phyloP scores from a whole-genome alignment of 2,113 vertebrate species.

The Micromys minutus region DNA sequence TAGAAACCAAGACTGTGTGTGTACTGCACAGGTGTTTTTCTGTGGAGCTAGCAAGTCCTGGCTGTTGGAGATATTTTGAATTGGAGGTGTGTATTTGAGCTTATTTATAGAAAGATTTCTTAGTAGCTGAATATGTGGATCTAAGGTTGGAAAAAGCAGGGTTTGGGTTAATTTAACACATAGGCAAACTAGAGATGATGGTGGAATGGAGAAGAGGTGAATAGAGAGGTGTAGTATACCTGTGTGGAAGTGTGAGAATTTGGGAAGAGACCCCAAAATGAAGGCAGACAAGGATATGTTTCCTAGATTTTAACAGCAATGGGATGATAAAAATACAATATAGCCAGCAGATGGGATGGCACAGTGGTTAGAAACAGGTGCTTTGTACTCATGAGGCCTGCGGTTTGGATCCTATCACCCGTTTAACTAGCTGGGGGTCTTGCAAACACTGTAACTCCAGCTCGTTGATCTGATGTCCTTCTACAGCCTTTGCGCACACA shows the following conservation, averaged over 20 bases:
- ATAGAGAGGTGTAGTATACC: neutral
- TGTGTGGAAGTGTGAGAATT: conserved; percentile 25
- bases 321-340: neutral
- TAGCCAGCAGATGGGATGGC: neutral
- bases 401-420: neutral
- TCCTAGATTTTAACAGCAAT: conserved; percentile 50
- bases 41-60: neutral
- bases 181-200: neutral
- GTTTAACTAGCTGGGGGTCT: neutral
- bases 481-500: neutral
- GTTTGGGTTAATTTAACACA: neutral
- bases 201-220: conserved; percentile 25
- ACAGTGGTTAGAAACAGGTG: neutral
- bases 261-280: conserved; percentile 6
- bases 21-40: neutral
- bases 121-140: neutral
- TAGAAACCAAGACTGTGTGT: neutral
- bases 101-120: conserved; percentile 3
- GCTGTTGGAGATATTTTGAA: conserved; percentile 1
- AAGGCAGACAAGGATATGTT: neutral
- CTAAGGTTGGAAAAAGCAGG: conserved; percentile 22
- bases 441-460: neutral
- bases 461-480: neutral
- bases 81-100: neutral
- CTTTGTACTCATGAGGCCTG: neutral